Conservation (phyloP, 2,888 invertebrate species). For the Brachypalpus laphriformis region DNA sequence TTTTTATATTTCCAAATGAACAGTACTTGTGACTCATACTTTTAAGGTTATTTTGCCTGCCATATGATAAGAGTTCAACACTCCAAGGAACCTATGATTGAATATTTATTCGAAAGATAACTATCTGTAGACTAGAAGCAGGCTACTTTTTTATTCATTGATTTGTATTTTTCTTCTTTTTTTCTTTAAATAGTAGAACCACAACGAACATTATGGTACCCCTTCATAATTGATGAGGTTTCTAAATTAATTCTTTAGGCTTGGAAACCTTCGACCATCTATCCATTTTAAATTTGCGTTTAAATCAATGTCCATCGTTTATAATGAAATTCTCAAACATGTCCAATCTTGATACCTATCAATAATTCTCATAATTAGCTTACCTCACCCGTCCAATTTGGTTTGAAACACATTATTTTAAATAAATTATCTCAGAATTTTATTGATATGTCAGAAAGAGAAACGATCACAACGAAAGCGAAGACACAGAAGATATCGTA, state of each 20-base stretch:
- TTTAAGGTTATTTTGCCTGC: too few species aligned
- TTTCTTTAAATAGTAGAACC: background rate
- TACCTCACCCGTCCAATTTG: constrained; percentile 66
- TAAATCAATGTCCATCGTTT: background rate
- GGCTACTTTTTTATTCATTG: too few species aligned
- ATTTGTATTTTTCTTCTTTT: background rate
- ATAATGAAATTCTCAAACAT: constrained; percentile 62
- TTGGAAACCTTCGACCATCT: background rate
- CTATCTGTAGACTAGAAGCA: too few species aligned
- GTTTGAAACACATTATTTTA: constrained; percentile 61
- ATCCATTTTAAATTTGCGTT: background rate
- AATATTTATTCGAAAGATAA: background rate
- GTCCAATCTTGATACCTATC: constrained; percentile 69
- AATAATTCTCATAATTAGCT: constrained; percentile 72
- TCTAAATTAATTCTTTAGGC: background rate
- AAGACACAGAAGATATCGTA: constrained; percentile 45
- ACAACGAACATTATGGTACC: background rate
- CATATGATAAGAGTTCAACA: too few species aligned
- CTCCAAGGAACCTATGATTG: too few species aligned
- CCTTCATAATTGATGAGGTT: background rate
- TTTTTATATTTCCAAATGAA: too few species aligned
- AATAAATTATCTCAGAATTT: constrained; percentile 71
- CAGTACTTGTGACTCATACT: too few species aligned
- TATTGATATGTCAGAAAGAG: constrained; percentile 59
- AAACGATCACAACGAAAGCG: constrained; percentile 42